Conservation (phyloP, 23 tunicate genomes). For the Phallusia fumigata region DNA sequence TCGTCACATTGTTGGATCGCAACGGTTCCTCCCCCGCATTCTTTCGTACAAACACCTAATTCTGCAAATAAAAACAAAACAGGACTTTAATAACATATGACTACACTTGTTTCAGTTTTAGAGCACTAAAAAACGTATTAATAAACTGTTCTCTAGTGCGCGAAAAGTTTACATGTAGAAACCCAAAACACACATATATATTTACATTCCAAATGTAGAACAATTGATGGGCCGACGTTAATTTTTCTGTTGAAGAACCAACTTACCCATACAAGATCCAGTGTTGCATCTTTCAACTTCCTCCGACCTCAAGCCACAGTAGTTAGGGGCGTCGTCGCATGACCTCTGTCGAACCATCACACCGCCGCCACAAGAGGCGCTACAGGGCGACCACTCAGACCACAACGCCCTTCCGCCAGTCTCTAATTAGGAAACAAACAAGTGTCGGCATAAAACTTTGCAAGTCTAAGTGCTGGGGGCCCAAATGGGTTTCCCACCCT, state of each 20-base stretch:
- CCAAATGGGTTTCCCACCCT: no score
- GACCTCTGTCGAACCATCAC: constrained; percentile 11
- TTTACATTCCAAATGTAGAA: no score
- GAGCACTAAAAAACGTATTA: no score
- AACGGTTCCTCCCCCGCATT: background rate
- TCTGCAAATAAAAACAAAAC: background rate
- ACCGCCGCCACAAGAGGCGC: constrained; percentile 42
- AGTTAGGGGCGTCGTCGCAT: constrained; percentile 8
- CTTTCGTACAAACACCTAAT: background rate
- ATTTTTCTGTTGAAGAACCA: no score
- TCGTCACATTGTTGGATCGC: background rate
- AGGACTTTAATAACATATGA: no score
- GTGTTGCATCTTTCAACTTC: background rate
- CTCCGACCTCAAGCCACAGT: background rate
- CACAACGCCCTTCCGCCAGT: background rate
- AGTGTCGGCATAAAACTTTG: no score
- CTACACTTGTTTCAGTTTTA: no score
- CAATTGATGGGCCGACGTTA: no score
- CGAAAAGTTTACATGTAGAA: no score
- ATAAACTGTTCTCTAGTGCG: no score
- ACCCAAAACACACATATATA: no score
- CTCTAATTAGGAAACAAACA: background rate
- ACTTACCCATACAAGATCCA: background rate
- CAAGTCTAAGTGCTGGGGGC: no score
- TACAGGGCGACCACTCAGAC: constrained; percentile 25